Conservation (phyloP, 2,888 invertebrate genomes). For the Erebia aethiops region DNA sequence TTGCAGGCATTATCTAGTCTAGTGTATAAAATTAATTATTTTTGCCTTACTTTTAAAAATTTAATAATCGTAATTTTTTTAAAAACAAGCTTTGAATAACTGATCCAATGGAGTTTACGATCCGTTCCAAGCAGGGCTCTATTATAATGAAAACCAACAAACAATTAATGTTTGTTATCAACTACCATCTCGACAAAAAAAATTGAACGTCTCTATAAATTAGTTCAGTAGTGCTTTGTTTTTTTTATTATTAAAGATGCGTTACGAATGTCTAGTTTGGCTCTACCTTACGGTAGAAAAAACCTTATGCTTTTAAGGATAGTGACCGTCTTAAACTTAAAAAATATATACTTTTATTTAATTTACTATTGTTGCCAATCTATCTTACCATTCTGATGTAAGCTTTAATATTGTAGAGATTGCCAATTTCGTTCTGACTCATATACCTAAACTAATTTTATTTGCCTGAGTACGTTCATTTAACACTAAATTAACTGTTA, state of each 20-base stretch:
- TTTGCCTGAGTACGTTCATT: too few relatives aligned
- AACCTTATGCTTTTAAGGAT: conserved; percentile 6
- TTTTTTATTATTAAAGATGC: background rate
- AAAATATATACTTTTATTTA: background rate
- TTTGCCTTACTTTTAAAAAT: too few relatives aligned
- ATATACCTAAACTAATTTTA: too few relatives aligned
- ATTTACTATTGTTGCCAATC: conserved; percentile 6
- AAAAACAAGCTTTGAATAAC: too few relatives aligned
- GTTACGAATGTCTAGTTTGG: background rate
- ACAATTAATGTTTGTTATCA: too few relatives aligned
- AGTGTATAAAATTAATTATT: too few relatives aligned
- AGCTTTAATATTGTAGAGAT: conserved; percentile 2
- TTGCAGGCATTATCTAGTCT: too few relatives aligned
- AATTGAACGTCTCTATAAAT: background rate
- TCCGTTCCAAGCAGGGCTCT: too few relatives aligned
- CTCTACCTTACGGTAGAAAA: background rate
- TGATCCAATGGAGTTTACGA: too few relatives aligned
- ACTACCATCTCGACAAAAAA: background rate
- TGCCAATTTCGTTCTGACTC: background rate
- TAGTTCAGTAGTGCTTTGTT: background rate
- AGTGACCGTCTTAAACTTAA: background rate
- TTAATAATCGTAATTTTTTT: too few relatives aligned
- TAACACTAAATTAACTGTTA: too few relatives aligned
- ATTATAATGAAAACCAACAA: too few relatives aligned
- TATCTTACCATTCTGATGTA: background rate